Conservation (phyloP, 35 echinoderm and acorn worm genomes). For the Patiria miniata region DNA sequence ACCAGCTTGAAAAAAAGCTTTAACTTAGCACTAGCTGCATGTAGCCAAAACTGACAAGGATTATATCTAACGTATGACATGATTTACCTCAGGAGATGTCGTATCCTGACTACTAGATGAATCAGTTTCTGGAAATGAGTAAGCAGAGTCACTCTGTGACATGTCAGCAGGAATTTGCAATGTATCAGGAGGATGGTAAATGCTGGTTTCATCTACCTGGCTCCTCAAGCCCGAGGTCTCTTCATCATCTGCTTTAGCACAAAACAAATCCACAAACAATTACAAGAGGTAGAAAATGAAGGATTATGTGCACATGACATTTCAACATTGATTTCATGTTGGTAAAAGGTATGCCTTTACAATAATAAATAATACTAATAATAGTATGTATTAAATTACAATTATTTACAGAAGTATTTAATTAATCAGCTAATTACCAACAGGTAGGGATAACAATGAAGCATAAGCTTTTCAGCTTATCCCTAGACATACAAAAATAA, state of each 20-base stretch:
- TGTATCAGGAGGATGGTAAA: conserved; percentile 88
- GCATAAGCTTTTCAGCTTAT: too few relatives aligned
- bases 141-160: conserved; percentile 76
- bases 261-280: neutral
- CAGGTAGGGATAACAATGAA: neutral
- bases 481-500: too few relatives aligned
- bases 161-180: conserved; percentile 87
- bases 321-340: neutral
- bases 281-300: neutral
- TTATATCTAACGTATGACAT: too few relatives aligned
- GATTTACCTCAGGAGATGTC: conserved; percentile 72
- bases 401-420: neutral
- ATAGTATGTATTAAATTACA: too few relatives aligned
- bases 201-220: conserved; percentile 71
- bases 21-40: too few relatives aligned
- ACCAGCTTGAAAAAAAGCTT: too few relatives aligned
- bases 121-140: conserved; percentile 89
- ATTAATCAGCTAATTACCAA: neutral
- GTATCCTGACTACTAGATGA: conserved; percentile 93
- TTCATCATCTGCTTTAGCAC: neutral
- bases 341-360: too few relatives aligned
- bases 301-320: neutral
- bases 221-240: conserved; percentile 48
- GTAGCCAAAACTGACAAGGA: too few relatives aligned
- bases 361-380: too few relatives aligned